A percentile compares a stretch with the other conserved stretches of the same genome.
phyloP scores from a whole-genome alignment of 2,888 invertebrate genomes.

The Rotaria magnacalcarata region DNA sequence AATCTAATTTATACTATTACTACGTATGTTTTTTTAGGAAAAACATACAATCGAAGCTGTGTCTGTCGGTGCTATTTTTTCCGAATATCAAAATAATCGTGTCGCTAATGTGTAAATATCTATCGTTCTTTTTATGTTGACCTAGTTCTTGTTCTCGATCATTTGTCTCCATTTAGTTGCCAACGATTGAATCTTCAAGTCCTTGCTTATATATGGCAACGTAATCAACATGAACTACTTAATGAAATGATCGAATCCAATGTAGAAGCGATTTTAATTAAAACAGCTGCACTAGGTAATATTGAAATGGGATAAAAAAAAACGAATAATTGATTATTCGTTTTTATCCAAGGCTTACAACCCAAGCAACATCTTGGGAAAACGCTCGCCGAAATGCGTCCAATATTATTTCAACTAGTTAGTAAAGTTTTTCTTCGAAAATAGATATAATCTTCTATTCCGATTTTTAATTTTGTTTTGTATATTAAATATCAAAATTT shows the following conservation, averaged over 20 bases:
- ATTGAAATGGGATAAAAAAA: too few species aligned
- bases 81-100: constrained; percentile 93
- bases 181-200: constrained; percentile 79
- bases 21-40: constrained; percentile 49
- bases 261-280: constrained; percentile 88
- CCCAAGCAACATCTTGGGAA: constrained; percentile 80
- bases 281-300: constrained; percentile 78
- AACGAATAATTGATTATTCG: too few species aligned
- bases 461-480: too few species aligned
- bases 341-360: constrained; percentile 67
- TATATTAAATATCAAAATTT: too few species aligned
- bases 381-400: constrained; percentile 70
- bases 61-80: constrained; percentile 91
- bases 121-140: neutral
- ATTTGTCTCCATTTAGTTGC: constrained; percentile 67
- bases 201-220: constrained; percentile 88
- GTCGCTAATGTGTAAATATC: constrained; percentile 89
- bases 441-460: too few species aligned
- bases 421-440: constrained; percentile 49
- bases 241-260: constrained; percentile 91
- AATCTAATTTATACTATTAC: too few species aligned
- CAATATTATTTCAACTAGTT: constrained; percentile 78
- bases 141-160: neutral
- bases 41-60: constrained; percentile 74
- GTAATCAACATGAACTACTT: constrained; percentile 85